These are phyloP conservation scores for Oncorhynchus tshawytscha DNA, from an alignment of 2,113 vertebrate species.

Conservation along the genomic window DNA sequence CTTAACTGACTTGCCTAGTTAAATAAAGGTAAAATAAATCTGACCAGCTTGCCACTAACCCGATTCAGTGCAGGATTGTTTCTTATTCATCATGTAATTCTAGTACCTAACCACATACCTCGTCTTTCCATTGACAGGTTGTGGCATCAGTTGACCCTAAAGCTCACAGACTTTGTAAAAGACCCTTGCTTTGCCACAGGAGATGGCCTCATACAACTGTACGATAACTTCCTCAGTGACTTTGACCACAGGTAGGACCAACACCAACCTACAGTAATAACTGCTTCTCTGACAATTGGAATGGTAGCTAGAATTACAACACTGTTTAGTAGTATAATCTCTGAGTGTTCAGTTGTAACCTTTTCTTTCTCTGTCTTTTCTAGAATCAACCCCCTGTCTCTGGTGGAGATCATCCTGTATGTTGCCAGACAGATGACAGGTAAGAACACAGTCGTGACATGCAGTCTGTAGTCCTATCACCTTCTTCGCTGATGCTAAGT, in stretches of 20 bases:
- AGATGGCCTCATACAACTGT: constrained; percentile 95
- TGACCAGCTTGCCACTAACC: too few species aligned
- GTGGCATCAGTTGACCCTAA: constrained; percentile 97
- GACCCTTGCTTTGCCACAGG: constrained; percentile 91
- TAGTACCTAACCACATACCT: neutral
- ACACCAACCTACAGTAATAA: neutral
- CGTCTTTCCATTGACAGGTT: constrained; percentile 68
- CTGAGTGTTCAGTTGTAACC: neutral
- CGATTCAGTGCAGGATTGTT: too few species aligned
- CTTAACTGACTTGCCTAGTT: too few species aligned
- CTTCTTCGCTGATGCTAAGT: neutral
- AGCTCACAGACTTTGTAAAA: constrained; percentile 89
- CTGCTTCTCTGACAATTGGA: neutral
- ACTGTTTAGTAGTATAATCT: too few species aligned
- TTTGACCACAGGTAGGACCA: constrained; percentile 93
- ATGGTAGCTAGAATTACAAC: too few species aligned
- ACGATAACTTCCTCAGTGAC: constrained; percentile 96
- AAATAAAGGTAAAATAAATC: too few species aligned
- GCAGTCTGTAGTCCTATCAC: neutral
- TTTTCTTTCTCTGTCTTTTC: constrained; percentile 3
- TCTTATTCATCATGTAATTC: too few species aligned
- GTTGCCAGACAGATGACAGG: constrained; percentile 93
- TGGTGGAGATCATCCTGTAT: constrained; percentile 94
- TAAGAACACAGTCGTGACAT: constrained; percentile 49
- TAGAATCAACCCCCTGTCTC: constrained; percentile 95